Base-by-base conservation (phyloP, 2,797 vertebrate species). In the Premnoplex brunnescens region DNA sequence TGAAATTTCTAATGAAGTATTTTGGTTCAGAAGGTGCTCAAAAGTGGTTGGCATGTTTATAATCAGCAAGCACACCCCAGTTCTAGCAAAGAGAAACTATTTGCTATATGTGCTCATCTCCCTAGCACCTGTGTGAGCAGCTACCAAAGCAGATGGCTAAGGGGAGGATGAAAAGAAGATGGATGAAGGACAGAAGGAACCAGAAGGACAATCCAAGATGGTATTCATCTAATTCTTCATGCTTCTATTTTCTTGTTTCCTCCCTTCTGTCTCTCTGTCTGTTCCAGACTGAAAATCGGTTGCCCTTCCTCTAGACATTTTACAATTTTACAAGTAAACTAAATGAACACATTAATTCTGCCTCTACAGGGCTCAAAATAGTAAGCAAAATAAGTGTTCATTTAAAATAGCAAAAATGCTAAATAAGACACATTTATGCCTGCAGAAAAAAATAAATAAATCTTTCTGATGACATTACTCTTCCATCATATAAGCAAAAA, bases 101-200 rank as follows among this genome's bases (percentile, higher is more conserved):
- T 73, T 2, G 0, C 59, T 89, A 0, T 34, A 60, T 12, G 17
- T 39, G 48, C 28, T 92, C 21, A 56, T 82, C 75, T 89, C 67
- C 56, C 43, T 60, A 85, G 67, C 72, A 93, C 72, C 56, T 77
- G 75, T 73, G 75, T 56, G 78, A 83, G 68, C 72, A 87, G 87
- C 85, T 67, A 73, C 28, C 56, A 94, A 62, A 82, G 78, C 93
- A 94, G 93, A 85, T 91, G 87, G 94, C 64, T 72, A 88, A 85
- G 17, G 79, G 22, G 22, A 88, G 14, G 60, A 91, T 80, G 75
- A 94, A 94, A 93, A 88, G 68, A 79, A 32, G 37, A 83, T 0
- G 9, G 41, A 92, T 91, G 82, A 92, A 82, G 84, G 32, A 79
- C 87, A 95, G 72, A 88, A 83, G 56, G 24, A 92, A 89, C 28